Base-by-base conservation (phyloP, 92 coral and sea anemone species). In the Bergia sp. region DNA sequence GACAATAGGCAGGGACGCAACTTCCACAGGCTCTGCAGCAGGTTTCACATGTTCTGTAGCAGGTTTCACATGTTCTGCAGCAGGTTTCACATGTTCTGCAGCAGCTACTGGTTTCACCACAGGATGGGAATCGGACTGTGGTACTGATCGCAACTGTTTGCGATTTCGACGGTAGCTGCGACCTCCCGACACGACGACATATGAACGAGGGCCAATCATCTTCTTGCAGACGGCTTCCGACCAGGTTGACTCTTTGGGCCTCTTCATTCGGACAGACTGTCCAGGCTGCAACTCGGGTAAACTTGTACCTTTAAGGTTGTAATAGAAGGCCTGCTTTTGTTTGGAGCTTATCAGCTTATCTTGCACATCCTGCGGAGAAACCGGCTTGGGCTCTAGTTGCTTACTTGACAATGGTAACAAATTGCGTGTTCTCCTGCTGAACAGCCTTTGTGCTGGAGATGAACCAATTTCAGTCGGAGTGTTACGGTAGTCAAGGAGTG, bases 371-470 rank as follows among this genome's bases (percentile, higher is more conserved):
- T 71, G 57, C 66, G 76, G 72, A n/a, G 76, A 80, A 37, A 71
- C 76, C 77, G 91, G 40, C 15, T 37, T 49, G 65, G 91, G 87
- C 45, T 88, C 87, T 5, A 88, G 91, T 49, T 16, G 87, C 64
- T 23, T 88, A 13, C 1, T 7, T 87, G 90, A n/a, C 45, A 77
- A 76, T 7, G 77, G 85, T 87, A 79, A 42, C 85, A 79, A 58
- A 42, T 87, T 87, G 85, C 47, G 84, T 58, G 39, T 87, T 79
- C 90, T 78, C 53, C 90, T 61, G 78, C 90, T 78, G 85, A 87
- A 87, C 85, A 87, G 78, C 79, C 85, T 87, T 78, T 87, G 90
- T 1, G 77, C 77, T 43, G 80, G 90, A 40, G 90, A 87, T 36
- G 90, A 87, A 42, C 69, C 85, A 87, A 77, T 20, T 16, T 74